These are phyloP conservation scores for Lasiurus borealis DNA, from an alignment of 2,113 vertebrate species.

Conservation along the genomic window DNA sequence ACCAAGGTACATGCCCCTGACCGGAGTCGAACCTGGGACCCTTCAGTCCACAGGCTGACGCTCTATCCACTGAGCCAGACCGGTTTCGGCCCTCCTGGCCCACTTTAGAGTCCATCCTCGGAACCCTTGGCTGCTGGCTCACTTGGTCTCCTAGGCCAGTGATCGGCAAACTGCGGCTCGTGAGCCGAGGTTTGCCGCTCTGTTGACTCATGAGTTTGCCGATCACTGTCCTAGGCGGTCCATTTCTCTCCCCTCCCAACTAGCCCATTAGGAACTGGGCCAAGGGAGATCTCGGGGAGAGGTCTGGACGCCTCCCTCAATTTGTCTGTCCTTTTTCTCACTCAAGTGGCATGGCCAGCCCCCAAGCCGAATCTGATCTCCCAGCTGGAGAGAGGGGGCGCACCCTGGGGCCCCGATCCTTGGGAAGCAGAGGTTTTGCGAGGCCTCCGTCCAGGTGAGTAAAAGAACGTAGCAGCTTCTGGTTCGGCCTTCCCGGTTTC, in stretches of 20 bases:
- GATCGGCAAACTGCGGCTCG: too few species aligned
- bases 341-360: neutral
- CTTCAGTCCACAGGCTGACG: too few species aligned
- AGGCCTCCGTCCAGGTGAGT: constrained; percentile 44
- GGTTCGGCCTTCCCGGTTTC: neutral
- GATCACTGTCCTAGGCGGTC: neutral
- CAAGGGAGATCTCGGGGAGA: neutral
- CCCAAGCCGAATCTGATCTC: constrained; percentile 60
- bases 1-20: too few species aligned
- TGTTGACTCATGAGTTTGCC: too few species aligned
- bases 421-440: neutral
- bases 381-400: constrained; percentile 63
- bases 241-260: neutral
- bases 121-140: neutral
- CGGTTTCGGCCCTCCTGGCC: neutral
- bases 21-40: too few species aligned
- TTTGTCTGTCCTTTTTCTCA: neutral
- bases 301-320: neutral
- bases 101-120: neutral
- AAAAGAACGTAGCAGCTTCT: neutral
- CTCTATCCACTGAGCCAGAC: too few species aligned
- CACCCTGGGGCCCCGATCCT: constrained; percentile 1
- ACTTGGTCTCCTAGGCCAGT: neutral
- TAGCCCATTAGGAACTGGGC: neutral
- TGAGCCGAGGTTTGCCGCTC: too few species aligned